Evolutionary conservation across 2,797 vertebrate species (phyloP).

Genomic region (Clarias pachynema): DNA sequence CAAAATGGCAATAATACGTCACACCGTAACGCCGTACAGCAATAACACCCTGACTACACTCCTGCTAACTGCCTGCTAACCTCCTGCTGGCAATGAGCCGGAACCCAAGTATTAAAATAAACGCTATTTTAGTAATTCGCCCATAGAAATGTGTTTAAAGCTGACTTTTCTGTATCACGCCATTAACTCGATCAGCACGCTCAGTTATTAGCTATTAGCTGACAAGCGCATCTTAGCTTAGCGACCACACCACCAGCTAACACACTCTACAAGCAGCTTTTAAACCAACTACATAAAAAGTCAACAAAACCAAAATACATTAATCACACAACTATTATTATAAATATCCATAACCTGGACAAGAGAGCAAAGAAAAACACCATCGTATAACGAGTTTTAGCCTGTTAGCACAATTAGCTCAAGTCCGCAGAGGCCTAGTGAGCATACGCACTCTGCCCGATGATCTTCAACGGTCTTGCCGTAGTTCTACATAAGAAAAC

Average conservation of each 20-base stretch:
- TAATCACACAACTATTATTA: too few relatives aligned
- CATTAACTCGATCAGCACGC: not conserved
- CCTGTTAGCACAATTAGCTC: slow-evolving; percentile 15
- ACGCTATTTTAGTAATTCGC: not conserved
- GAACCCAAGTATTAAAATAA: too few relatives aligned
- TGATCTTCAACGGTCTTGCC: slow-evolving; percentile 44
- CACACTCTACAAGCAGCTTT: not conserved
- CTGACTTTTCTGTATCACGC: not conserved
- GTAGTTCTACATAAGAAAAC: slow-evolving; percentile 56
- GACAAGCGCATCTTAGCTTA: not conserved
- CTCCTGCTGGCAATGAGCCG: not conserved
- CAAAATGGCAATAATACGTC: slow-evolving; percentile 32
- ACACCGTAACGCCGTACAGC: not conserved
- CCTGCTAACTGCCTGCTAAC: not conserved
- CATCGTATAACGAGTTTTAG: not conserved
- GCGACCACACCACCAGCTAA: not conserved
- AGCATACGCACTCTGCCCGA: slow-evolving; percentile 34
- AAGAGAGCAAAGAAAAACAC: not conserved
- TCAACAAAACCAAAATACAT: not conserved
- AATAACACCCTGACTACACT: not conserved
- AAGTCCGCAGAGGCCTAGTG: slow-evolving; percentile 67
- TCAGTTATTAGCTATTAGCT: not conserved
- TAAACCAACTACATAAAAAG: not conserved
- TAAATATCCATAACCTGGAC: not conserved
- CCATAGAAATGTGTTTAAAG: not conserved